Evolutionary conservation across 2,797 vertebrate genomes (phyloP).

Genomic region (Mergus octosetaceus): DNA sequence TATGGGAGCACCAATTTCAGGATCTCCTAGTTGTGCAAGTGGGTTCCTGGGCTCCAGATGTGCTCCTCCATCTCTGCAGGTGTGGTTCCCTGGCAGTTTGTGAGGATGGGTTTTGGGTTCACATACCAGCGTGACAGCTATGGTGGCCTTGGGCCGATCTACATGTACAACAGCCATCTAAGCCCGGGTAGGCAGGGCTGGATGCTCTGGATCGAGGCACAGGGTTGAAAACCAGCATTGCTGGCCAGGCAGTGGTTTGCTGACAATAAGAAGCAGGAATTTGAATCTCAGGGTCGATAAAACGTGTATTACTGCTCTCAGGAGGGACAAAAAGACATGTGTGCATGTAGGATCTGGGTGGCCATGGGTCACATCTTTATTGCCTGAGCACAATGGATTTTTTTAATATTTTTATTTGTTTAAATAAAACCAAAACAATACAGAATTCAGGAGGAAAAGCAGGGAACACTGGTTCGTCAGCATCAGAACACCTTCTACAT

Average conservation of each 20-base stretch:
- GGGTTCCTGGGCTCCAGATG: not conserved
- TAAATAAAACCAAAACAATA: not conserved
- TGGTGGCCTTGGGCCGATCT: not conserved
- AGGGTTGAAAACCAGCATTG: not conserved
- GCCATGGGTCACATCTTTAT: not conserved
- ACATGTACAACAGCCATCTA: no score
- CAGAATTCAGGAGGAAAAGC: not conserved
- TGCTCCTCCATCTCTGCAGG: not conserved
- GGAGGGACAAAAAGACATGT: not conserved
- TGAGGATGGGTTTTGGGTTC: not conserved
- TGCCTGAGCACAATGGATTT: not conserved
- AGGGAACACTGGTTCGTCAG: not conserved
- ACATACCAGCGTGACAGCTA: not conserved
- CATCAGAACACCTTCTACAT: not conserved
- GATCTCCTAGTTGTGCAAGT: not conserved
- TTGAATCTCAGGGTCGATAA: not conserved
- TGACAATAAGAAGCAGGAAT: not conserved
- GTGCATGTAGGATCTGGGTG: not conserved
- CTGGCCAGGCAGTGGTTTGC: not conserved
- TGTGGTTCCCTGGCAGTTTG: not conserved
- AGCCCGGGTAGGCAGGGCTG: rapidly evolving
- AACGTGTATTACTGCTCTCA: not conserved
- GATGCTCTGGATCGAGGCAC: not conserved
- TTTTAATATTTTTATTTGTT: not conserved
- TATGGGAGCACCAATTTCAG: not conserved